Evolutionary conservation across 2,113 vertebrate species (phyloP).

Genomic region (Sebastes fasciatus): DNA sequence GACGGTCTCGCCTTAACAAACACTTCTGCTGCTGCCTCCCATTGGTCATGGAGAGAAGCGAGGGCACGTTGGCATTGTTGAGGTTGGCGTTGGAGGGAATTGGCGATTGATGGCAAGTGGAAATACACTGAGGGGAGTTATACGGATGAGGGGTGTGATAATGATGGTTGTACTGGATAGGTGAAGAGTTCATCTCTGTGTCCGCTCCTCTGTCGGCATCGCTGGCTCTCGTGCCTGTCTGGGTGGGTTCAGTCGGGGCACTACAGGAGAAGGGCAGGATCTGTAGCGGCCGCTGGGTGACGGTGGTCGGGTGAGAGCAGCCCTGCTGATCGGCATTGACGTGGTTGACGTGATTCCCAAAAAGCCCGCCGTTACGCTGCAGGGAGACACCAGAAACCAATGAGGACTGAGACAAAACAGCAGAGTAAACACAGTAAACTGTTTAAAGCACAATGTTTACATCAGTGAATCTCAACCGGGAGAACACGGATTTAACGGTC

Average conservation of each 20-base stretch:
- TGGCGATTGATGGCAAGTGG: constrained; percentile 88
- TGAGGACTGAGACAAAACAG: background rate
- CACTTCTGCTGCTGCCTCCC: constrained; percentile 81
- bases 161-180: constrained; percentile 88
- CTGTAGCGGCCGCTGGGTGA: constrained; percentile 95
- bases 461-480: background rate
- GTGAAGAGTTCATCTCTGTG: constrained; percentile 77
- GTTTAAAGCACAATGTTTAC: background rate
- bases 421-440: background rate
- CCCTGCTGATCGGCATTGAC: constrained; percentile 88
- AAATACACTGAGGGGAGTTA: constrained; percentile 83
- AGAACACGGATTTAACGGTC: background rate
- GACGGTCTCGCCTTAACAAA: constrained; percentile 71
- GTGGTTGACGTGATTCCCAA: constrained; percentile 95
- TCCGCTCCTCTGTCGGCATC: constrained; percentile 39
- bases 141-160: constrained; percentile 82
- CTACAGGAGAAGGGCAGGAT: constrained; percentile 90
- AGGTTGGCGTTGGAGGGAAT: constrained; percentile 96
- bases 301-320: constrained; percentile 90
- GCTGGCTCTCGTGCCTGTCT: constrained; percentile 33
- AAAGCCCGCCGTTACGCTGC: constrained; percentile 95
- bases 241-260: constrained; percentile 80
- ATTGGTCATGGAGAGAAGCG: constrained; percentile 86
- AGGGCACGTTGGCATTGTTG: constrained; percentile 96
- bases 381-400: constrained; percentile 44